Conservation (phyloP, 2,888 invertebrate species). For the Nebria brevicollis region DNA sequence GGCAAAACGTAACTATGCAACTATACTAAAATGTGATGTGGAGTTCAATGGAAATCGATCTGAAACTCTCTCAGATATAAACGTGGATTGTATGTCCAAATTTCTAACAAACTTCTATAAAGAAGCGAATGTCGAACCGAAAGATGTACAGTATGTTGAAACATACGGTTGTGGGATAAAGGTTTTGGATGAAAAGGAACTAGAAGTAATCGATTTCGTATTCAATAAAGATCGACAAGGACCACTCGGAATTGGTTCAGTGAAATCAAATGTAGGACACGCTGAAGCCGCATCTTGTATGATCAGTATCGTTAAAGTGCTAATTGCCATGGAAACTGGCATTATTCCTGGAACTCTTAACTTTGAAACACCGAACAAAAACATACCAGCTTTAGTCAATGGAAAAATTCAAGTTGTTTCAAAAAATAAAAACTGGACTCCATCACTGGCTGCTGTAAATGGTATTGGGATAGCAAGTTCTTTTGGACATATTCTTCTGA, state of each 20-base stretch:
- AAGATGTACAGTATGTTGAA: conserved; percentile 60
- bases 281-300: conserved; percentile 91
- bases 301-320: conserved; percentile 87
- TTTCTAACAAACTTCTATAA: conserved; percentile 68
- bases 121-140: conserved; percentile 62
- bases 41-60: conserved; percentile 67
- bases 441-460: conserved; percentile 90
- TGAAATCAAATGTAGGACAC: conserved; percentile 98
- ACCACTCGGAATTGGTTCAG: conserved; percentile 91
- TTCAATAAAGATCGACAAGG: conserved; percentile 73
- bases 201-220: conserved; percentile 88
- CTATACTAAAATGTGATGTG: conserved; percentile 68
- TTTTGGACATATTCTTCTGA: conserved; percentile 88
- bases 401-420: conserved; percentile 77
- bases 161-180: conserved; percentile 60
- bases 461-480: conserved; percentile 99
- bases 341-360: conserved; percentile 92
- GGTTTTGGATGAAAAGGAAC: conserved; percentile 75
- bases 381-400: conserved; percentile 86
- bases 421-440: conserved; percentile 82
- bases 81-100: conserved; percentile 60
- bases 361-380: conserved; percentile 85
- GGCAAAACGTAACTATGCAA: conserved; percentile 67
- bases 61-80: conserved; percentile 49
- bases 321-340: conserved; percentile 91